phyloP scores from a whole-genome alignment of 2,888 invertebrate species.

The Cosmia trapezina region DNA sequence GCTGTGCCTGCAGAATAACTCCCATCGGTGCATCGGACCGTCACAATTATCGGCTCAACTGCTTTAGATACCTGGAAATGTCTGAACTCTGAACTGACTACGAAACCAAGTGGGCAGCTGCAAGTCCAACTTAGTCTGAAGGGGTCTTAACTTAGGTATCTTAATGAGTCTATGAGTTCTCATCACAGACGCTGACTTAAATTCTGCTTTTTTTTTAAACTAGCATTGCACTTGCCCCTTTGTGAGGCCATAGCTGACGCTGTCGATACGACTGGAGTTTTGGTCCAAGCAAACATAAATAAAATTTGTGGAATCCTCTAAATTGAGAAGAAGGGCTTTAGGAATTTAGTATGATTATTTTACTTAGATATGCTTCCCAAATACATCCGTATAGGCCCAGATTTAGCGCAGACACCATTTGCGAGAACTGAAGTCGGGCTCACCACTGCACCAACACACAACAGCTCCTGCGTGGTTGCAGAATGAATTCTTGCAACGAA shows the following conservation, averaged over 20 bases:
- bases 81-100: not conserved
- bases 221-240: not conserved
- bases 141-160: too few species aligned
- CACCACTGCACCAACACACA: conserved; percentile 84
- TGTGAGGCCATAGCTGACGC: not conserved
- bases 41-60: too few species aligned
- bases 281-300: not conserved
- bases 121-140: not conserved
- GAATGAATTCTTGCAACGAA: conserved; percentile 83
- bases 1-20: not conserved
- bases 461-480: conserved; percentile 74
- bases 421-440: conserved; percentile 77
- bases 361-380: conserved; percentile 79
- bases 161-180: not conserved
- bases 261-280: not conserved
- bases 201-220: not conserved
- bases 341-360: conserved; percentile 26
- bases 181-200: not conserved
- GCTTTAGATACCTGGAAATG: not conserved
- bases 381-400: conserved; percentile 78
- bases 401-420: conserved; percentile 78
- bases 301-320: not conserved
- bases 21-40: not conserved
- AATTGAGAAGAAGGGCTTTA: not conserved
- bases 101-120: not conserved